Conservation (phyloP, 2,888 invertebrate genomes). For the Phengaris arion region DNA sequence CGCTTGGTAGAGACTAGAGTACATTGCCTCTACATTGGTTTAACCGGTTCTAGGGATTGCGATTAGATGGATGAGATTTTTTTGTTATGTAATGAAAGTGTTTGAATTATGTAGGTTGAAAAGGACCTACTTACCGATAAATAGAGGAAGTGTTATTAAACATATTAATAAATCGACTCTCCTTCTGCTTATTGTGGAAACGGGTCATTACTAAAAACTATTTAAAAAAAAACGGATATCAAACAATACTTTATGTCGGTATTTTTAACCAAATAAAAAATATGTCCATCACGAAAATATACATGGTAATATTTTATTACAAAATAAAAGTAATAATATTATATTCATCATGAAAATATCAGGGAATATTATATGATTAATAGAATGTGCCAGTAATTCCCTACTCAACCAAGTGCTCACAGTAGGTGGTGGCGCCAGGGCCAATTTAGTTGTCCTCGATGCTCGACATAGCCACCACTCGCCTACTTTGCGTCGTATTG, state of each 20-base stretch:
- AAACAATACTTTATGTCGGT: too few species aligned
- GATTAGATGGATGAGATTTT: slow-evolving; percentile 43
- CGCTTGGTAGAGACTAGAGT: slow-evolving; percentile 43
- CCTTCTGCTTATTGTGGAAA: too few species aligned
- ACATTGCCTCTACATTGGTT: slow-evolving; percentile 36
- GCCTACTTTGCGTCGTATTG: not conserved
- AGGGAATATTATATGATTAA: not conserved
- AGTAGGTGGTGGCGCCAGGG: slow-evolving; percentile 18
- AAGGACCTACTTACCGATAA: too few species aligned
- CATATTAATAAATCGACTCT: too few species aligned
- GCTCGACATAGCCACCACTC: not conserved
- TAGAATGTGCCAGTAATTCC: not conserved
- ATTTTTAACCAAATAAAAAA: not conserved
- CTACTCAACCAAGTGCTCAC: slow-evolving; percentile 1
- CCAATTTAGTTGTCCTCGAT: slow-evolving; percentile 3
- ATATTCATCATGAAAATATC: not conserved
- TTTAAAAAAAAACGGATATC: too few species aligned
- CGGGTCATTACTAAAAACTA: too few species aligned
- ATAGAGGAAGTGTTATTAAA: too few species aligned
- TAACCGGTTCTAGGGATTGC: slow-evolving; percentile 51
- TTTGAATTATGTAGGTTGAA: too few species aligned
- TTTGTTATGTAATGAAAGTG: not conserved
- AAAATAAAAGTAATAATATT: too few species aligned
- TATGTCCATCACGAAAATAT: not conserved
- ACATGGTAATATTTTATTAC: not conserved